Percentiles rank a stretch among this genome's conserved stretches.
Conservation (phyloP, 2,888 invertebrate species). For the Allophyes oxyacanthae region DNA sequence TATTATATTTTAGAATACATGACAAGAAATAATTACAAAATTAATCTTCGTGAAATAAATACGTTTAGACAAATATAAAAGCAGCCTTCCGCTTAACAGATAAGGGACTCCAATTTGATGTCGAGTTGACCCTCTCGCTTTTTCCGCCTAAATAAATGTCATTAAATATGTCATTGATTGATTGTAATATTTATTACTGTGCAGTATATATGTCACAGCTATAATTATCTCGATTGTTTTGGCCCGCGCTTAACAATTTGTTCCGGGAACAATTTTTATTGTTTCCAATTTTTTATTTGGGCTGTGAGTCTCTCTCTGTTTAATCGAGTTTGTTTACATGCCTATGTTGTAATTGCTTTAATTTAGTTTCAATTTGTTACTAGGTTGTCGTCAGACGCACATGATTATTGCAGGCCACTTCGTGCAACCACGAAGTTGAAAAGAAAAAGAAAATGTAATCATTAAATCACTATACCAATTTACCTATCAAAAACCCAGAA, state of each 20-base stretch:
- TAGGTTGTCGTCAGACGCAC: too few species aligned
- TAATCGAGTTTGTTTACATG: constrained; percentile 1
- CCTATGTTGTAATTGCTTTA: too few species aligned
- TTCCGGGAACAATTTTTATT: constrained; percentile 21
- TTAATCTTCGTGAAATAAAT: neutral
- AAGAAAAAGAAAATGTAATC: neutral
- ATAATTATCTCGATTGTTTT: constrained; percentile 37
- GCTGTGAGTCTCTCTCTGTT: too few species aligned
- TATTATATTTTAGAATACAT: too few species aligned
- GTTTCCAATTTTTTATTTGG: constrained; percentile 5
- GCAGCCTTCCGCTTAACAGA: constrained; percentile 62
- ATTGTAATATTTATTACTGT: constrained; percentile 74
- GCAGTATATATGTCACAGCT: constrained; percentile 8
- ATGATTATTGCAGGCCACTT: too few species aligned
- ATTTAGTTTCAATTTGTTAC: too few species aligned
- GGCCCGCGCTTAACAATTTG: constrained; percentile 4
- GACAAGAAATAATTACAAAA: too few species aligned
- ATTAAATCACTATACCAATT: neutral
- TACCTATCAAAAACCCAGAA: constrained; percentile 45
- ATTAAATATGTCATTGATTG: constrained; percentile 79
- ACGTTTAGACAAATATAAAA: neutral
- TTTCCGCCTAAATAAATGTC: constrained; percentile 78
- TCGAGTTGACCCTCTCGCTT: constrained; percentile 67
- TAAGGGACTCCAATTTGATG: constrained; percentile 70
- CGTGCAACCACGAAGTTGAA: too few species aligned